Evolutionary conservation across 2,797 vertebrate species (phyloP).

Genomic region (Hemitrygon akajei): DNA sequence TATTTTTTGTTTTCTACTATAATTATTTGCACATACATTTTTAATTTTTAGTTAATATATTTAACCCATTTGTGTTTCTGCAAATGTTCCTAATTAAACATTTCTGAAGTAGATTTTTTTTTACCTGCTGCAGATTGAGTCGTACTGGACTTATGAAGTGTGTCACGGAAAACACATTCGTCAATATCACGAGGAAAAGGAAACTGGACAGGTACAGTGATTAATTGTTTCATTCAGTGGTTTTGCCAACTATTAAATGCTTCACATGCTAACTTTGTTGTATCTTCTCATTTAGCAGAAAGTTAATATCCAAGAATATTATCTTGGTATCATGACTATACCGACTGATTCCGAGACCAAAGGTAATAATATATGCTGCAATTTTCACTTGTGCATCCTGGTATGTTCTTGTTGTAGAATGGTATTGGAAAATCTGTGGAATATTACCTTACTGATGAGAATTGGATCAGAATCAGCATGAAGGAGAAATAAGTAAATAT

Average conservation of each 20-base stretch:
- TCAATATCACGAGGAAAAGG: constrained; percentile 96
- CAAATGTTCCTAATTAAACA: neutral
- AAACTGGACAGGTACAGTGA: constrained; percentile 78
- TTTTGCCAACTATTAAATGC: neutral
- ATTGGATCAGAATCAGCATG: neutral
- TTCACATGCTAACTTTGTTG: neutral
- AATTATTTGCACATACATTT: constrained; percentile 32
- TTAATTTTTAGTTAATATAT: neutral
- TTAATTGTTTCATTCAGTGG: constrained; percentile 34
- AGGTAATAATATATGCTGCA: constrained; percentile 57
- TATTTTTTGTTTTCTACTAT: neutral
- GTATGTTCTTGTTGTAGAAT: constrained; percentile 43
- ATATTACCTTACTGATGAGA: constrained; percentile 38
- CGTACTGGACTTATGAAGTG: constrained; percentile 97
- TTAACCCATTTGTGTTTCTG: constrained; percentile 21
- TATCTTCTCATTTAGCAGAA: constrained; percentile 63
- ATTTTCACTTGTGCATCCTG: neutral
- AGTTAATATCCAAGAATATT: constrained; percentile 90
- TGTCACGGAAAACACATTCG: constrained; percentile 93
- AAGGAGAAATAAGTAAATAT: neutral
- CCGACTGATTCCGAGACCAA: constrained; percentile 51
- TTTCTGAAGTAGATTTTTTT: constrained; percentile 42
- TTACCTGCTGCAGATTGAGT: constrained; percentile 74
- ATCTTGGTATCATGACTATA: constrained; percentile 72
- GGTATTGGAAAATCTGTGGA: constrained; percentile 48